These are phyloP conservation scores for Mesembrinibis cayennensis DNA, from an alignment of 2,113 vertebrate species.

Conservation along the genomic window DNA sequence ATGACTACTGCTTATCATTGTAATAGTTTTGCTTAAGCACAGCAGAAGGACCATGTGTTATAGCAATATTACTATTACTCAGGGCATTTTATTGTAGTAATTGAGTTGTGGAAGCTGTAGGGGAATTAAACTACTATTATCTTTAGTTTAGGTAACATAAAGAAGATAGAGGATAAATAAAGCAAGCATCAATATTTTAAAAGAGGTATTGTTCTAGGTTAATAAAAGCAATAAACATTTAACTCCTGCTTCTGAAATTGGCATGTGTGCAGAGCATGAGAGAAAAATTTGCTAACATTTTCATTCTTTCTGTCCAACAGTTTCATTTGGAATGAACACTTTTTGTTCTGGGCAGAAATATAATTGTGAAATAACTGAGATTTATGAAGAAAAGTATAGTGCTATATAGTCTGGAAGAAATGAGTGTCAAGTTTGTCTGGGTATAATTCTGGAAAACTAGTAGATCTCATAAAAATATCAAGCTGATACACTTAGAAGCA, in stretches of 20 bases:
- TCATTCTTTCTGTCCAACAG: not conserved
- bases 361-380: not conserved
- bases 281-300: not conserved
- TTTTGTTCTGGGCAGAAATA: not conserved
- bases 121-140: not conserved
- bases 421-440: not conserved
- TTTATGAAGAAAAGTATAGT: not conserved
- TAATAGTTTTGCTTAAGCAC: not conserved
- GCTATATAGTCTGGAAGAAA: not conserved
- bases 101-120: not conserved
- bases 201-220: not conserved
- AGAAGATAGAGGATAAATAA: not conserved
- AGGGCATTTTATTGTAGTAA: not conserved
- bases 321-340: not conserved
- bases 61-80: not conserved
- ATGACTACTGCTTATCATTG: not conserved
- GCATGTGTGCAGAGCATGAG: not conserved
- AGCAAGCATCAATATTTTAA: not conserved
- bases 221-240: not conserved
- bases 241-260: not conserved
- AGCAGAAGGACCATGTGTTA: not conserved
- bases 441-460: not conserved
- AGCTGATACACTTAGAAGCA: not conserved
- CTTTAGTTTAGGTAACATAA: not conserved
- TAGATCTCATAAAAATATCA: not conserved